Percentiles rank a stretch among this genome's conserved stretches.
These are phyloP conservation scores for Diabrotica undecimpunctata DNA, from an alignment of 1,140 invertebrate species.

Conservation along the genomic window DNA sequence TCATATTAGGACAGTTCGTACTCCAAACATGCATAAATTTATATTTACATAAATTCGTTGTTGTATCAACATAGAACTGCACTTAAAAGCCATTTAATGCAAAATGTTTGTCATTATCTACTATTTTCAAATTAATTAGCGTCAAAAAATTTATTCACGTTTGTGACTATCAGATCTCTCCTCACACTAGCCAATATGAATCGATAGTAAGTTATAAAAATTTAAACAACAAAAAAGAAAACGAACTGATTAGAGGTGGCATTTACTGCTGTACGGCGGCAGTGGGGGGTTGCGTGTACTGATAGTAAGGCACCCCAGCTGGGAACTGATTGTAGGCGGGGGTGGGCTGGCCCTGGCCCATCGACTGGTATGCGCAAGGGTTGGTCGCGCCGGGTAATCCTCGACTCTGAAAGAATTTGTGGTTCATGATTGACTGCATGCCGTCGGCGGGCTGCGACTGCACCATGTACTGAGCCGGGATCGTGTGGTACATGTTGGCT, in stretches of 20 bases:
- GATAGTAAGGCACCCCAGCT: conserved; percentile 40
- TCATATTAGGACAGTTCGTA: too few relatives aligned
- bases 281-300: conserved; percentile 49
- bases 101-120: too few relatives aligned
- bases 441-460: conserved; percentile 47
- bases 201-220: background rate
- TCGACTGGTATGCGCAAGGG: conserved; percentile 58
- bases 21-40: too few relatives aligned
- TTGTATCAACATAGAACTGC: too few relatives aligned
- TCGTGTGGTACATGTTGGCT: conserved; percentile 52
- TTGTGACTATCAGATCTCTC: background rate
- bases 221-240: conserved; percentile 10
- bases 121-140: too few relatives aligned
- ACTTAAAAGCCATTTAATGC: too few relatives aligned
- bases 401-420: conserved; percentile 61
- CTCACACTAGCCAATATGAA: background rate
- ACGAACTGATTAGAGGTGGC: too few relatives aligned
- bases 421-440: conserved; percentile 58
- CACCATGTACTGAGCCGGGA: conserved; percentile 53
- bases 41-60: too few relatives aligned
- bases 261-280: conserved; percentile 46
- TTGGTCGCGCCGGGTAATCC: conserved; percentile 53
- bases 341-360: conserved; percentile 53
- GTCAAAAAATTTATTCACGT: background rate
- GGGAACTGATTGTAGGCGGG: conserved; percentile 49